These are phyloP conservation scores for Nyctalus aviator DNA, from an alignment of 2,797 vertebrate species.

Conservation along the genomic window DNA sequence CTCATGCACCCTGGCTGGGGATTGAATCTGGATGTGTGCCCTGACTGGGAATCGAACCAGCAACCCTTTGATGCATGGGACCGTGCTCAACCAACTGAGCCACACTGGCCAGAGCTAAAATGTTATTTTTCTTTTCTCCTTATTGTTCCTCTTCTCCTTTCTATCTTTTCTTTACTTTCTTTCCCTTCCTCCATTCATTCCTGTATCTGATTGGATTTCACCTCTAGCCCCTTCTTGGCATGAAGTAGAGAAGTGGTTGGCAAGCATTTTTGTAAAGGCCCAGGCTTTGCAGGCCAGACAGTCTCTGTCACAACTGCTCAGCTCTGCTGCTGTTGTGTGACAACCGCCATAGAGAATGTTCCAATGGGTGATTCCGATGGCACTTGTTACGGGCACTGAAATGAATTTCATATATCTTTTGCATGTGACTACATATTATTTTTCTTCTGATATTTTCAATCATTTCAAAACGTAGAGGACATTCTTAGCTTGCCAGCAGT, in stretches of 20 bases:
- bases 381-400: neutral
- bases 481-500: neutral
- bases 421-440: neutral
- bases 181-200: neutral
- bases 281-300: neutral
- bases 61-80: too few relatives aligned
- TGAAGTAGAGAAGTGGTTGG: neutral
- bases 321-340: neutral
- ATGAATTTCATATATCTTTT: slow-evolving; percentile 9
- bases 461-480: neutral
- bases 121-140: neutral
- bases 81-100: too few relatives aligned
- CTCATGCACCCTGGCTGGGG: too few relatives aligned
- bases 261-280: neutral
- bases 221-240: neutral
- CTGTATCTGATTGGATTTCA: neutral
- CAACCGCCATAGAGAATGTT: neutral
- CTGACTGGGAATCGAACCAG: too few relatives aligned
- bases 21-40: too few relatives aligned
- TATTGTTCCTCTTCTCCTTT: neutral
- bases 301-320: neutral
- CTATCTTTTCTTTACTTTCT: neutral
- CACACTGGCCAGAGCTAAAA: neutral
- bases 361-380: rapidly evolving
- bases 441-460: neutral